Percentiles rank a stretch among this genome's conserved stretches.
Conservation (phyloP, 2,888 invertebrate genomes). For the Digitonthophagus gazella region DNA sequence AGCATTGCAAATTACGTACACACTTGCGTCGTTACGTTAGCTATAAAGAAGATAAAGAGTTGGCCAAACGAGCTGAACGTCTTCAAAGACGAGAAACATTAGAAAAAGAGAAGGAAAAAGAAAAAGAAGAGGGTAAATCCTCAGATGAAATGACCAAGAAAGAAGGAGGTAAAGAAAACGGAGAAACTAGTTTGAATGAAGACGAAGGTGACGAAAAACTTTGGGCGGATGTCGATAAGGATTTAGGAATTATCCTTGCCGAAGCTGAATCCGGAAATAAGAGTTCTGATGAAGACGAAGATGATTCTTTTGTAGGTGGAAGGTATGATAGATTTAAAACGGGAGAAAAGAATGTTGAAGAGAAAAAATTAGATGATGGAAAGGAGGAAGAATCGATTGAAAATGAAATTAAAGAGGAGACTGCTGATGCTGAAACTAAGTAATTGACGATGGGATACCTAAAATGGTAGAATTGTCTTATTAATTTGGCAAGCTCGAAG, state of each 20-base stretch:
- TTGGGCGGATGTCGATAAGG: conserved; percentile 82
- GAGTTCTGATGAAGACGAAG: conserved; percentile 68
- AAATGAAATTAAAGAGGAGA: conserved; percentile 20
- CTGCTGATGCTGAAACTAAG: not conserved
- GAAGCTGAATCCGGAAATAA: conserved; percentile 61
- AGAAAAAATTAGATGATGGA: conserved; percentile 32
- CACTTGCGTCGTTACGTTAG: conserved; percentile 77
- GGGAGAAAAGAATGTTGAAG: conserved; percentile 42
- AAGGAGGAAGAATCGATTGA: conserved; percentile 27
- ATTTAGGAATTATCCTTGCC: conserved; percentile 72
- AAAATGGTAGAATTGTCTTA: not conserved
- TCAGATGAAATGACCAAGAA: conserved; percentile 37
- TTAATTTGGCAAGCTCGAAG: not conserved
- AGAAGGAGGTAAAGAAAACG: conserved; percentile 33
- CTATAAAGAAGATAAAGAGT: conserved; percentile 72
- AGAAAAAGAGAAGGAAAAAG: conserved; percentile 53
- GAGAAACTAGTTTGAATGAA: conserved; percentile 34
- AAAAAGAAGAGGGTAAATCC: conserved; percentile 38
- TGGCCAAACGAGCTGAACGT: conserved; percentile 69
- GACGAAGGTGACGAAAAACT: conserved; percentile 66
- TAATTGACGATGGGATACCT: no score
- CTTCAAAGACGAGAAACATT: conserved; percentile 61
- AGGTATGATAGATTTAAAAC: conserved; percentile 51
- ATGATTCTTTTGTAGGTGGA: conserved; percentile 58
- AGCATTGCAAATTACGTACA: conserved; percentile 71